Evolutionary conservation across 1,140 invertebrate genomes (phyloP).

Genomic region (Drosophila ficusphila): DNA sequence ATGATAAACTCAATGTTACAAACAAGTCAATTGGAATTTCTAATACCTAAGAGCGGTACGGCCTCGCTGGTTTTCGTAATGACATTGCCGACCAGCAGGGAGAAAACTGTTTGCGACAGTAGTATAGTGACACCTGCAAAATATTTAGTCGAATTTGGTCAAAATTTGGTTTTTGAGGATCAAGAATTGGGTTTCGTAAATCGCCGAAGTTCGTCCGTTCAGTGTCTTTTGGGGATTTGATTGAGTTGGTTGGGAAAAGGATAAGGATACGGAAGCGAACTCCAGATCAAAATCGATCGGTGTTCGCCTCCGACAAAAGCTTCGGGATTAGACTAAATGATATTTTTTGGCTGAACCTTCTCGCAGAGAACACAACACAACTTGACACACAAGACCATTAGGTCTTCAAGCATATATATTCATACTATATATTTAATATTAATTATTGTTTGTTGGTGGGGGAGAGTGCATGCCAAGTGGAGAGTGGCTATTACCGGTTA

Average conservation of each 20-base stretch:
- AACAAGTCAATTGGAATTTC: constrained; percentile 36
- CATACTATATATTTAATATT: constrained; percentile 14
- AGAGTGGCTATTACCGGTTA: constrained; percentile 20
- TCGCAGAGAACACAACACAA: constrained; percentile 45
- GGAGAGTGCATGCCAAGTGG: constrained; percentile 31
- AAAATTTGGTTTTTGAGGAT: constrained; percentile 17
- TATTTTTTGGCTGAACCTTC: constrained; percentile 83
- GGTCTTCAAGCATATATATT: constrained; percentile 14
- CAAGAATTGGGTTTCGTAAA: not conserved
- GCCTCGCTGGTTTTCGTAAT: constrained; percentile 99
- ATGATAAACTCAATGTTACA: constrained; percentile 59
- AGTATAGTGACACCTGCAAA: constrained; percentile 98
- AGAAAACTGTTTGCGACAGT: constrained; percentile 99
- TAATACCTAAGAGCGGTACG: constrained; percentile 96
- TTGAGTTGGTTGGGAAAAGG: constrained; percentile 12
- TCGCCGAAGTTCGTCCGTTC: constrained; percentile 7
- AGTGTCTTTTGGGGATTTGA: constrained; percentile 17
- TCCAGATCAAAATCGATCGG: not conserved
- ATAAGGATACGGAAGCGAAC: not conserved
- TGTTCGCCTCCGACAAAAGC: not conserved
- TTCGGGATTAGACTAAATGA: constrained; percentile 63
- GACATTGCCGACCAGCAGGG: constrained; percentile 97
- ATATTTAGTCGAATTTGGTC: constrained; percentile 65
- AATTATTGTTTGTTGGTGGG: constrained; percentile 26
- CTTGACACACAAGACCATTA: not conserved